These are phyloP conservation scores for Lithophane leautieri DNA, from an alignment of 2,888 invertebrate species.

Conservation along the genomic window DNA sequence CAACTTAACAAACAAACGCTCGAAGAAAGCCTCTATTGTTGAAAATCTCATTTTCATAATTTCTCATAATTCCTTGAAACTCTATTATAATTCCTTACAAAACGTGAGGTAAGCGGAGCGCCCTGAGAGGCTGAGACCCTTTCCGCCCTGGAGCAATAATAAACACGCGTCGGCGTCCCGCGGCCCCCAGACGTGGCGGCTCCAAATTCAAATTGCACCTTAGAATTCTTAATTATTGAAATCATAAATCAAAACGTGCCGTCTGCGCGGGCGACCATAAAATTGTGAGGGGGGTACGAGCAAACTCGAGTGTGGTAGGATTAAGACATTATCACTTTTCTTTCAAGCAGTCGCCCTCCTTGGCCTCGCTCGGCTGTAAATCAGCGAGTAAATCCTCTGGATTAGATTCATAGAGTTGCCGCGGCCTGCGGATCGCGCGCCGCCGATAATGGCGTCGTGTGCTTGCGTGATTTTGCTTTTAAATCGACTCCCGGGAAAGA, in stretches of 20 bases:
- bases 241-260: slow-evolving; percentile 90
- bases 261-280: slow-evolving; percentile 89
- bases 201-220: slow-evolving; percentile 90
- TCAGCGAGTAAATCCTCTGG: slow-evolving; percentile 90
- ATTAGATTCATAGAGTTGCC: slow-evolving; percentile 91
- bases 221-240: slow-evolving; percentile 91
- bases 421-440: slow-evolving; percentile 87
- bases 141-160: slow-evolving; percentile 87
- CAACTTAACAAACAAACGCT: slow-evolving; percentile 48
- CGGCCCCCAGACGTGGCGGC: slow-evolving; percentile 83
- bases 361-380: slow-evolving; percentile 88
- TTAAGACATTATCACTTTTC: slow-evolving; percentile 93
- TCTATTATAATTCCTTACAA: slow-evolving; percentile 84
- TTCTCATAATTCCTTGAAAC: slow-evolving; percentile 80
- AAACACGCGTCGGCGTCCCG: slow-evolving; percentile 88
- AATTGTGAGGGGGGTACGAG: slow-evolving; percentile 81
- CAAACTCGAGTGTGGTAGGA: slow-evolving; percentile 90
- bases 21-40: slow-evolving; percentile 59
- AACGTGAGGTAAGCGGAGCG: slow-evolving; percentile 80
- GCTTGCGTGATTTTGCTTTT: slow-evolving; percentile 90
- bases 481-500: slow-evolving; percentile 88
- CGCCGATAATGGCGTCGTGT: slow-evolving; percentile 89
- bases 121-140: slow-evolving; percentile 79
- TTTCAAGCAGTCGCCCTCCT: slow-evolving; percentile 88
- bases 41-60: slow-evolving; percentile 73